These are phyloP conservation scores for Actias luna DNA, from an alignment of 2,888 invertebrate species.

Conservation along the genomic window DNA sequence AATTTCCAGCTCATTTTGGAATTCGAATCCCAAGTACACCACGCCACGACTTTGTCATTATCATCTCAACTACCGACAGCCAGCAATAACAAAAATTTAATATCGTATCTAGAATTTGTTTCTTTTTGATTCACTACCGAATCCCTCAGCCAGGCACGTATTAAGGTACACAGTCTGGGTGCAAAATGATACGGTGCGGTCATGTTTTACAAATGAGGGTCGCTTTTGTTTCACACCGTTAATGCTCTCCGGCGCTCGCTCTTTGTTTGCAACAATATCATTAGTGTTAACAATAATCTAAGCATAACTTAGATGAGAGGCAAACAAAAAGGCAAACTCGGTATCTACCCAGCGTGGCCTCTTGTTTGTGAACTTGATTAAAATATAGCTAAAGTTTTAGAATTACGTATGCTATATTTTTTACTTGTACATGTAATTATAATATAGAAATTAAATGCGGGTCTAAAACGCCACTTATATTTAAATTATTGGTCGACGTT, in stretches of 20 bases:
- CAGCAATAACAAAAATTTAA: not conserved
- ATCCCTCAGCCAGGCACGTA: not conserved
- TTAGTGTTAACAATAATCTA: not conserved
- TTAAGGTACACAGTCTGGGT: not conserved
- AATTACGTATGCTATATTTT: not conserved
- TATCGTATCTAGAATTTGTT: not conserved
- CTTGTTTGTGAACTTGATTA: not conserved
- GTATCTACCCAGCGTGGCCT: not conserved
- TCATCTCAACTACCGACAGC: no score
- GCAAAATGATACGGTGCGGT: not conserved
- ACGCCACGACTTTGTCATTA: no score
- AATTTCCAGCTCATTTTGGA: no score
- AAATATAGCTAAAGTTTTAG: not conserved
- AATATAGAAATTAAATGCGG: no score
- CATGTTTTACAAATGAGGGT: not conserved
- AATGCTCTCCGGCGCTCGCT: not conserved
- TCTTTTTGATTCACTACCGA: not conserved
- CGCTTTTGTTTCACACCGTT: constrained; percentile 2
- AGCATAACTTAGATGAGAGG: not conserved
- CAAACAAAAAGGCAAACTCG: not conserved
- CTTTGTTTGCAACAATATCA: constrained; percentile 1
- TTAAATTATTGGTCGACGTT: no score
- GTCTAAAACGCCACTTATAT: not conserved
- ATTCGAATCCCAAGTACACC: no score
- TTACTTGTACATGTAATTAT: not conserved